A percentile compares a stretch with the other conserved stretches of the same genome.
These are phyloP conservation scores for Gymnoscopelus braueri DNA, from an alignment of 2,797 vertebrate species.

Conservation along the genomic window DNA sequence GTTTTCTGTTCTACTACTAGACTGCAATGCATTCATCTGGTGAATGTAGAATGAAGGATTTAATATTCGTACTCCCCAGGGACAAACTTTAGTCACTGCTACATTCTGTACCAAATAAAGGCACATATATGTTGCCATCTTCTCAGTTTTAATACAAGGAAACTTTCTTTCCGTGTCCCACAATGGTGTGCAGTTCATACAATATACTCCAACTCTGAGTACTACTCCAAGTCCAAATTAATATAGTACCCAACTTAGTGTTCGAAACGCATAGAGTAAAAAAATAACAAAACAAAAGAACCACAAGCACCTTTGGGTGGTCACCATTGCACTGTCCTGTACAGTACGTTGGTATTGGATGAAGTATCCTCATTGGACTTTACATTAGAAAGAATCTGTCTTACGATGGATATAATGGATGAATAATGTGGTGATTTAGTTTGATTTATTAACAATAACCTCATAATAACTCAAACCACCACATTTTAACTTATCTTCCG, in stretches of 20 bases:
- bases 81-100: no score
- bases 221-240: neutral
- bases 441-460: no score
- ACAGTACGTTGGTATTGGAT: neutral
- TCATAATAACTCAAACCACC: no score
- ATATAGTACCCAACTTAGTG: neutral
- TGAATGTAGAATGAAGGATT: no score
- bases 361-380: neutral
- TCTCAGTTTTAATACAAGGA: constrained; percentile 44
- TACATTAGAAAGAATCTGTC: neutral
- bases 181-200: neutral
- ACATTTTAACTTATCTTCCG: no score
- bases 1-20: no score
- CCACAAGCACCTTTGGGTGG: neutral
- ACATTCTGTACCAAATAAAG: neutral
- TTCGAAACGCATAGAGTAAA: neutral
- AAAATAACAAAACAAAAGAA: neutral
- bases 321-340: neutral
- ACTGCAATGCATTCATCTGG: no score
- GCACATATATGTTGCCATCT: neutral
- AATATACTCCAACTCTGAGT: neutral
- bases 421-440: no score
- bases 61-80: no score
- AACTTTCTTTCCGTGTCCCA: constrained; percentile 53
- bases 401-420: neutral